These are phyloP conservation scores for Microcebus lehilahytsara DNA, from an alignment of 2,113 vertebrate species.

Conservation along the genomic window DNA sequence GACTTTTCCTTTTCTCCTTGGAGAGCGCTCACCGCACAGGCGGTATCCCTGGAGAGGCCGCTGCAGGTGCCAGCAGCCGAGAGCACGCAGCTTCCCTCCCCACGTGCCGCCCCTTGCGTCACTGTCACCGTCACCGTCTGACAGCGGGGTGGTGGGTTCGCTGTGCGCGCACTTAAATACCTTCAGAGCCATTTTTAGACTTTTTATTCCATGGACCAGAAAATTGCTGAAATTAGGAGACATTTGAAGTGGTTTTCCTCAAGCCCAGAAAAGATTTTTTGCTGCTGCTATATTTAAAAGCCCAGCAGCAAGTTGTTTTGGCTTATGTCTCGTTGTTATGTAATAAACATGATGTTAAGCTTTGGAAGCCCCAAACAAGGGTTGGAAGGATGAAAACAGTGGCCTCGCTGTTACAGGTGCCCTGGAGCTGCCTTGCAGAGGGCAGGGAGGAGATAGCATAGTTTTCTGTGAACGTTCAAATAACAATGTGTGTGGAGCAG, in stretches of 20 bases:
- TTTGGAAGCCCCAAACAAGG: not conserved
- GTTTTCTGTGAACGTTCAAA: not conserved
- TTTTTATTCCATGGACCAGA: constrained; percentile 44
- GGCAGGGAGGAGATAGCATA: not conserved
- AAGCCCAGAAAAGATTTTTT: constrained; percentile 54
- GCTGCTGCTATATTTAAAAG: constrained; percentile 66
- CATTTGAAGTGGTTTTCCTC: constrained; percentile 60
- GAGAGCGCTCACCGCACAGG: not conserved
- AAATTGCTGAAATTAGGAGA: constrained; percentile 67
- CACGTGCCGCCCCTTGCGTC: accelerated
- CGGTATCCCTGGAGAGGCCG: not conserved
- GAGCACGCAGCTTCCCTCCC: not conserved
- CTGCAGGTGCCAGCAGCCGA: not conserved
- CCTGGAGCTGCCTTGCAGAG: constrained; percentile 15
- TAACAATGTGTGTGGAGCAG: not conserved
- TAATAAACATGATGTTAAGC: constrained; percentile 44
- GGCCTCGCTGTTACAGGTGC: not conserved
- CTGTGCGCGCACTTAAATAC: not conserved
- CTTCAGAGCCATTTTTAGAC: constrained; percentile 36
- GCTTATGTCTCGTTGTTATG: constrained; percentile 40
- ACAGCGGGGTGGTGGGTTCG: not conserved
- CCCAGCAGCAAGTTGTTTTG: constrained; percentile 56
- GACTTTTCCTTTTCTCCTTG: not conserved
- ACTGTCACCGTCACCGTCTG: not conserved
- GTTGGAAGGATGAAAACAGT: constrained; percentile 13